phyloP scores from a whole-genome alignment of 2,797 vertebrate genomes.

The Varecia variegata region DNA sequence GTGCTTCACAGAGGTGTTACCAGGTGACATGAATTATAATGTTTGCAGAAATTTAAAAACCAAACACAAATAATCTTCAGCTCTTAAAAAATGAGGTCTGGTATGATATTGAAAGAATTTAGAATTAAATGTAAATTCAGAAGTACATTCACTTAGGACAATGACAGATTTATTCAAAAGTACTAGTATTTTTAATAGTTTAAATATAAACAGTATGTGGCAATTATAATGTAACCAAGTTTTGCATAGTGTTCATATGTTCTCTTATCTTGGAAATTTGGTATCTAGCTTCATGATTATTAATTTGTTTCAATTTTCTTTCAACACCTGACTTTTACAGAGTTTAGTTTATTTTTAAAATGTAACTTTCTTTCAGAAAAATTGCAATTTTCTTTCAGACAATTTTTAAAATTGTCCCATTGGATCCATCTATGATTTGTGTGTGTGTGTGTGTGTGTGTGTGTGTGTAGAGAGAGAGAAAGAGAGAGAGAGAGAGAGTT shows the following conservation, averaged over 20 bases:
- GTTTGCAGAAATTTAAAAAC: not conserved
- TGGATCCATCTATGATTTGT: not conserved
- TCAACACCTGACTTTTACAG: not conserved
- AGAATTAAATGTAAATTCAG: not conserved
- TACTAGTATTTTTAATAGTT: not conserved
- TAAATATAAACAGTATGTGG: not conserved
- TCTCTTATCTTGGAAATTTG: not conserved
- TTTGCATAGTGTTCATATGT: not conserved
- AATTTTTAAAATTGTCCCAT: not conserved
- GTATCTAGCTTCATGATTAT: not conserved
- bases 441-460: not conserved
- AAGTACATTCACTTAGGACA: conserved; percentile 10
- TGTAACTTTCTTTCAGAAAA: not conserved
- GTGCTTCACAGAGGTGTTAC: not conserved
- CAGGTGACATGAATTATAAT: conserved; percentile 4
- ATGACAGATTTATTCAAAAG: conserved; percentile 8
- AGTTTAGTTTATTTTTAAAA: conserved; percentile 16
- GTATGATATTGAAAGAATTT: not conserved
- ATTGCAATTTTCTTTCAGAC: not conserved
- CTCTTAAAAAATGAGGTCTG: not conserved
- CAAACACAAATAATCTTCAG: not conserved
- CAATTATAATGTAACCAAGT: not conserved
- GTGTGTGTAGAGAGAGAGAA: not conserved
- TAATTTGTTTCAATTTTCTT: not conserved
- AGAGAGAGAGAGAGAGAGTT: not conserved